A percentile compares a stretch with the other conserved stretches of the same genome.
Evolutionary conservation across 92 coral and sea anemone species (phyloP).

Genomic region (Ricordea florida): DNA sequence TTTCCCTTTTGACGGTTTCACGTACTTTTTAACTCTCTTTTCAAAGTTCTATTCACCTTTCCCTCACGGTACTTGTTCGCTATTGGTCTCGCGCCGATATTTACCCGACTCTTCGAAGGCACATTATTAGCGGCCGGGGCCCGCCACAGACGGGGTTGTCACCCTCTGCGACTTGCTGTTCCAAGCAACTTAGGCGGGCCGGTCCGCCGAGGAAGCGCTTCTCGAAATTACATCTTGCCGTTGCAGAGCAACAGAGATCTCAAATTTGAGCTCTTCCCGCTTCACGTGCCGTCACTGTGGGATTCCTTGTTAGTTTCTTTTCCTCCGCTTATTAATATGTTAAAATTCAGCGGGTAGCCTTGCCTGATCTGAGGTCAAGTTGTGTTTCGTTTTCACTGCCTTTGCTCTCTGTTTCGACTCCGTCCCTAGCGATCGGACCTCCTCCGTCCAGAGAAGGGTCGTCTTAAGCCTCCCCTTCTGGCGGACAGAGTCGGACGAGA

Average conservation of each 20-base stretch:
- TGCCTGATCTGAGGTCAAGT: conserved; percentile 71
- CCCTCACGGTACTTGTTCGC: conserved; percentile 71
- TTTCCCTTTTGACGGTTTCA: conserved; percentile 62
- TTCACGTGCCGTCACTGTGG: conserved; percentile 66
- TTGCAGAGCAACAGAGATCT: conserved; percentile 63
- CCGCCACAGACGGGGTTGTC: conserved; percentile 64
- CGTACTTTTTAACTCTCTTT: conserved; percentile 52
- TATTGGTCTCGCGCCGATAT: conserved; percentile 54
- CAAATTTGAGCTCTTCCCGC: conserved; percentile 74
- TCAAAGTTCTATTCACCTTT: conserved; percentile 72
- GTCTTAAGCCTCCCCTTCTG: conserved; percentile 24
- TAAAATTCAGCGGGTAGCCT: conserved; percentile 57
- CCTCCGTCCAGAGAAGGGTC: neutral
- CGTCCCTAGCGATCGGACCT: too few species aligned
- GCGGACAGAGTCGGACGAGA: neutral
- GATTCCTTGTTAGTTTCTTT: conserved; percentile 73
- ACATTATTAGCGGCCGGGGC: conserved; percentile 35
- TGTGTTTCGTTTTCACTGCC: neutral
- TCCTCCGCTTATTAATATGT: conserved; percentile 65
- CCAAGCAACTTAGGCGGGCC: conserved; percentile 64
- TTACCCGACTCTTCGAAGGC: conserved; percentile 65
- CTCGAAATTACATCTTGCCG: conserved; percentile 58
- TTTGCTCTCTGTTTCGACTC: too few species aligned
- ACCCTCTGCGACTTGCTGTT: conserved; percentile 73
- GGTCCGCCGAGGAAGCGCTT: conserved; percentile 44